Percentiles rank a stretch among this genome's conserved stretches.
Evolutionary conservation across 2,113 vertebrate genomes (phyloP).

Genomic region (Sceloporus undulatus): DNA sequence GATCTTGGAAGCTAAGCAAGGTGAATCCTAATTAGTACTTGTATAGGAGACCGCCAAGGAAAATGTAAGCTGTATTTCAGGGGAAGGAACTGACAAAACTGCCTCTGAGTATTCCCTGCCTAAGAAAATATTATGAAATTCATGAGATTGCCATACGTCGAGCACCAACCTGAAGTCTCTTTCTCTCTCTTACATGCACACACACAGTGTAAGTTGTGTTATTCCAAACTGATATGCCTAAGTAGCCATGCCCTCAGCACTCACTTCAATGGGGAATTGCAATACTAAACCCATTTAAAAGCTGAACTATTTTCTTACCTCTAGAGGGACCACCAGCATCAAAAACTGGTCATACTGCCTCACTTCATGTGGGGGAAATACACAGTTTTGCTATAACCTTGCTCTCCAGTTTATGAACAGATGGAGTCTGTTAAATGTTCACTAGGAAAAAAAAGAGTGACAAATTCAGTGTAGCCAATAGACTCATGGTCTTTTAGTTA

Average conservation of each 20-base stretch:
- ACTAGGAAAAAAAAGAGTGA: not conserved
- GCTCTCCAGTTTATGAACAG: not conserved
- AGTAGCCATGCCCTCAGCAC: fast-evolving
- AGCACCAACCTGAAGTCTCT: too few relatives aligned
- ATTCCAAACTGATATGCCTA: not conserved
- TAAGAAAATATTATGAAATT: too few relatives aligned
- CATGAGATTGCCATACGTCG: too few relatives aligned
- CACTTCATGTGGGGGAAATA: not conserved
- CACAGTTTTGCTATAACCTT: not conserved
- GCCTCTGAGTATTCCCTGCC: too few relatives aligned
- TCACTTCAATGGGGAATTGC: not conserved
- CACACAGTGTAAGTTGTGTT: not conserved
- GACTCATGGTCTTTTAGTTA: not conserved
- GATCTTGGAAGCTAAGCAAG: too few relatives aligned
- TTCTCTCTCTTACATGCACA: too few relatives aligned
- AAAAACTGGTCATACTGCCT: conserved; percentile 46
- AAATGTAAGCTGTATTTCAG: too few relatives aligned
- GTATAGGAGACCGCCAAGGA: too few relatives aligned
- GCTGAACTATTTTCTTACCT: conserved; percentile 54
- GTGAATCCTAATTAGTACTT: too few relatives aligned
- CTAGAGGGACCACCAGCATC: conserved; percentile 76
- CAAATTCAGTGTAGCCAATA: not conserved
- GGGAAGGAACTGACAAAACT: too few relatives aligned
- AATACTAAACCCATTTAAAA: not conserved
- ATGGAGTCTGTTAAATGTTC: not conserved